Conservation (phyloP, 2,888 invertebrate genomes). For the Phaonia tiefii region DNA sequence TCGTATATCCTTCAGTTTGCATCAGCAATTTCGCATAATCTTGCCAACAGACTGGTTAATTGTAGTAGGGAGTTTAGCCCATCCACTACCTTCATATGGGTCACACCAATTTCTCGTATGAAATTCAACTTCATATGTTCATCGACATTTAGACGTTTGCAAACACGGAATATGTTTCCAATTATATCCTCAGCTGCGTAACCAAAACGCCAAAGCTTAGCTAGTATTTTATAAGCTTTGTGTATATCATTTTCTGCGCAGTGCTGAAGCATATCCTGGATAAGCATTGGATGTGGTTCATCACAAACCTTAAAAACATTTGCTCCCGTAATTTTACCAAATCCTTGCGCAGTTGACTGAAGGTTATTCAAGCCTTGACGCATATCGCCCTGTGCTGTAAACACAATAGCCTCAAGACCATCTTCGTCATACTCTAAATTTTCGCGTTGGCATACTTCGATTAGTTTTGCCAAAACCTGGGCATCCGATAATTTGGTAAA, state of each 20-base stretch:
- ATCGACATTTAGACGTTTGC: conserved; percentile 90
- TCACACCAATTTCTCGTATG: conserved; percentile 94
- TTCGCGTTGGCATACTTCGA: conserved; percentile 88
- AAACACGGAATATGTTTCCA: conserved; percentile 95
- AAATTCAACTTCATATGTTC: conserved; percentile 92
- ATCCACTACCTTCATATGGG: conserved; percentile 94
- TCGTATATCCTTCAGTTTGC: conserved; percentile 54
- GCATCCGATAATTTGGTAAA: conserved; percentile 95
- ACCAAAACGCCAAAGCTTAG: conserved; percentile 94
- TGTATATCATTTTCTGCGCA: conserved; percentile 91
- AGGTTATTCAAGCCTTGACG: conserved; percentile 98
- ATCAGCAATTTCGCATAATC: conserved; percentile 84
- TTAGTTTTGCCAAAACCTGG: conserved; percentile 91
- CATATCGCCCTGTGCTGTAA: conserved; percentile 99
- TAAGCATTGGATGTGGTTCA: conserved; percentile 97
- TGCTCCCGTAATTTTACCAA: conserved; percentile 92
- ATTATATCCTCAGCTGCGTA: conserved; percentile 99
- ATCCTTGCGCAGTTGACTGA: conserved; percentile 96
- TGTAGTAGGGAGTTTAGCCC: conserved; percentile 94
- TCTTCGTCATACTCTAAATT: conserved; percentile 91
- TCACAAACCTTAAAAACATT: conserved; percentile 99
- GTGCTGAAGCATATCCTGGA: conserved; percentile 93
- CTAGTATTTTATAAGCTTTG: conserved; percentile 92
- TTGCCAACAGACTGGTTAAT: conserved; percentile 92
- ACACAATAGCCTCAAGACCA: conserved; percentile 97